Base-by-base conservation (phyloP, 2,113 vertebrate species). In the Scopus umbretta region DNA sequence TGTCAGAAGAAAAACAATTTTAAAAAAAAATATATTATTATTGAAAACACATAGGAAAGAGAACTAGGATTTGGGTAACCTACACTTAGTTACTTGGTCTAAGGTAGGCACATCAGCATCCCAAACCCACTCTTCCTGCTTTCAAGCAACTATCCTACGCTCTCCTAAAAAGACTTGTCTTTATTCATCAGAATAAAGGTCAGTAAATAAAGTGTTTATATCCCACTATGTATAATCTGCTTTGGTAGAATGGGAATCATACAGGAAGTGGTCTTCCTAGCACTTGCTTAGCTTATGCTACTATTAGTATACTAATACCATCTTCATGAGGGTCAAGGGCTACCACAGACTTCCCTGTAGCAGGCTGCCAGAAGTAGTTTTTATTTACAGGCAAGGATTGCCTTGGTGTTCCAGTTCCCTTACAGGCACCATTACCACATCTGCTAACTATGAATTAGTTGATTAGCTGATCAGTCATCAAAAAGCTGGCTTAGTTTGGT, bases 171-270 rank as follows among this genome's bases (percentile, higher is more conserved):
- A 4, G 0, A 20, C 5, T 25, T 29, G 10, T 10, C 40, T 72
- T 71, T 55, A 66, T 25, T 40, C 53, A 82, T 4, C 11, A 45
- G 5, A 76, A 83, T 26, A 53, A 47, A 49, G 1, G 16, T 4
- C 36, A 89, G 22, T 14, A 62, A 71, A 45, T 25, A 52, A 42
- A 73, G 17, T 4, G 4, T 13, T 73, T 52, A 3, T 13, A 52
- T 5, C 20, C 29, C 30, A 61, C 17, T 7, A 11, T 1, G 9
- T 5, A 20, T 2, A 38, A 55, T 29, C 17, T 7, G 0, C 1
- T 70, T 79, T 32, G 5, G 16, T 16, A 53, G 27, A 66, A 66
- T 5, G 2, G 38, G 85, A 71, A 36, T 13, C 8, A 27, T 9
- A 10, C 9, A 21, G 8, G 36, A 55, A 10, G 38, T 15, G 3